Evolutionary conservation across 1,140 invertebrate genomes (phyloP).

Genomic region (Popillia japonica): DNA sequence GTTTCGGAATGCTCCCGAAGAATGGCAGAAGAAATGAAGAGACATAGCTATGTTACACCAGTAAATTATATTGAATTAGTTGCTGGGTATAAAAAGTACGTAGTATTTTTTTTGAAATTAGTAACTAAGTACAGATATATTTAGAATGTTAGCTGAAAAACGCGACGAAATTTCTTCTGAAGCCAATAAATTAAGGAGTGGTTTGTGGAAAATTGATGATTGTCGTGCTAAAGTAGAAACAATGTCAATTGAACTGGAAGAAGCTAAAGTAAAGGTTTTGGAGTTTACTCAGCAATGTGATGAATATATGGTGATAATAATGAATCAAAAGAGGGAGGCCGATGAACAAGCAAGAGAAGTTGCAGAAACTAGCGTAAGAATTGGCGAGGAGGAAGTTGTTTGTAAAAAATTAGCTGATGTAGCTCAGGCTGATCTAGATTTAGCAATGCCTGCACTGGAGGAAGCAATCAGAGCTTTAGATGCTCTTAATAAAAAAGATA

Average conservation of each 20-base stretch:
- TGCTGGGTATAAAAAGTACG: conserved; percentile 79
- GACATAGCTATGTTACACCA: conserved; percentile 87
- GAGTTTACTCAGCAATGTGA: conserved; percentile 80
- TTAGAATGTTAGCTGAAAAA: conserved; percentile 77
- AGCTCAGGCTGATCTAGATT: conserved; percentile 80
- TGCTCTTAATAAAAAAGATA: conserved; percentile 86
- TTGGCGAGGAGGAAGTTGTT: conserved; percentile 79
- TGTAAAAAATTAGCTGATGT: conserved; percentile 81
- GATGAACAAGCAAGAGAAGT: conserved; percentile 79
- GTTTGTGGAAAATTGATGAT: conserved; percentile 81
- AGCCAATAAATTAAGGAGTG: conserved; percentile 77
- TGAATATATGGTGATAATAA: conserved; percentile 76
- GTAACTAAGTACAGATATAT: not conserved
- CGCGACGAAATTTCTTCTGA: conserved; percentile 72
- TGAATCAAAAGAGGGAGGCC: conserved; percentile 78
- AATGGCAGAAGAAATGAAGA: conserved; percentile 79
- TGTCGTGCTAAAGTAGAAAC: conserved; percentile 76
- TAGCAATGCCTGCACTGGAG: conserved; percentile 84
- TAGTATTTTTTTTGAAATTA: not conserved
- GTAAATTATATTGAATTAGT: conserved; percentile 86
- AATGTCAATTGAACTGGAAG: conserved; percentile 81
- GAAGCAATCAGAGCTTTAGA: conserved; percentile 79
- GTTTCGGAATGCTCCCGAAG: conserved; percentile 73
- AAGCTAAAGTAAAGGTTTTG: conserved; percentile 77
- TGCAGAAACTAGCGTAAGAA: conserved; percentile 71